Evolutionary conservation across 1,140 invertebrate genomes (phyloP).

Genomic region (Eumeta japonica): DNA sequence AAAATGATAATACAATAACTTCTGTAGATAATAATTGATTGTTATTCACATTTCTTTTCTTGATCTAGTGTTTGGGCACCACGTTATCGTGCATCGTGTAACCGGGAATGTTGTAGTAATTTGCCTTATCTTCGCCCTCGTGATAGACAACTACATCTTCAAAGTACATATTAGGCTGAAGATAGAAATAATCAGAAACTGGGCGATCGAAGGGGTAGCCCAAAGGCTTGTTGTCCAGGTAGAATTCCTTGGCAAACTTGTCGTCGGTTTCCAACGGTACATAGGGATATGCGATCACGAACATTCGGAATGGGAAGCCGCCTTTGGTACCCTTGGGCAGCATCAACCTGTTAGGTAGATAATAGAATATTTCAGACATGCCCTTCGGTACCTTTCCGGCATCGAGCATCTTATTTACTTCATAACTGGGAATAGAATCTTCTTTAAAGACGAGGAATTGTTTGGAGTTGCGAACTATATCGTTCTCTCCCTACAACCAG

Average conservation of each 20-base stretch:
- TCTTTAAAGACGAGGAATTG: constrained; percentile 64
- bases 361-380: constrained; percentile 54
- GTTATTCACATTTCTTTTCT: no score
- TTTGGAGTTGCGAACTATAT: constrained; percentile 64
- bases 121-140: constrained; percentile 51
- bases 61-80: constrained; percentile 14
- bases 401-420: constrained; percentile 61
- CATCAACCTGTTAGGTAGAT: constrained; percentile 64
- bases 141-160: constrained; percentile 66
- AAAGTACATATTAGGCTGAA: constrained; percentile 66
- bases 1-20: no score
- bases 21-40: no score
- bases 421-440: constrained; percentile 64
- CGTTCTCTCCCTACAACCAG: constrained; percentile 66
- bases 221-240: constrained; percentile 55
- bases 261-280: constrained; percentile 17
- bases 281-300: constrained; percentile 63
- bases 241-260: constrained; percentile 22
- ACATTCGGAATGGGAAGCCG: constrained; percentile 65
- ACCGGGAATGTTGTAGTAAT: constrained; percentile 24
- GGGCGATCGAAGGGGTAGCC: constrained; percentile 70
- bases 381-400: constrained; percentile 52
- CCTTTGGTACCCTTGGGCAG: constrained; percentile 67
- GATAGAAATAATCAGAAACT: constrained; percentile 57
- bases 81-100: constrained; percentile 9